These are phyloP conservation scores for Drosophila chauvacae DNA, from an alignment of 1,140 invertebrate species.

Conservation along the genomic window DNA sequence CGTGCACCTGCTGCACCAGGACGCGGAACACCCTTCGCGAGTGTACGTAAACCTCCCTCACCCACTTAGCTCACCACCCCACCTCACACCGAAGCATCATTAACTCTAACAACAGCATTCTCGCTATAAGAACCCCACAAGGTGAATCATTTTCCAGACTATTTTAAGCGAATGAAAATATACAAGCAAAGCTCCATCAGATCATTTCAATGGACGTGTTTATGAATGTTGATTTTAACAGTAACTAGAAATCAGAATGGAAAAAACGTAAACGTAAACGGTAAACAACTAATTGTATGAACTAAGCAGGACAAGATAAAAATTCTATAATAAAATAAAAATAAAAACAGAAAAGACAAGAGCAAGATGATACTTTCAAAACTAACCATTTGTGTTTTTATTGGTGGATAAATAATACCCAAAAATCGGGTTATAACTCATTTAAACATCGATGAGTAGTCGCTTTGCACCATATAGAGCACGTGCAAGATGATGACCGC, in stretches of 20 bases:
- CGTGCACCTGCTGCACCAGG: conserved; percentile 4
- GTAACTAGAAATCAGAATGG: conserved; percentile 65
- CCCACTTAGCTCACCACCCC: conserved; percentile 5
- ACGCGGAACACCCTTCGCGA: conserved; percentile 11
- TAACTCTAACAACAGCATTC: conserved; percentile 42
- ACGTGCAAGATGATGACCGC: conserved; percentile 23
- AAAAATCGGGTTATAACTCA: not conserved
- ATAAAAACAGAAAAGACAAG: conserved; percentile 58
- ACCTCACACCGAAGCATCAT: conserved; percentile 29
- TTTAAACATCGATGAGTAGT: conserved; percentile 29
- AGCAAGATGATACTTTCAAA: conserved; percentile 73
- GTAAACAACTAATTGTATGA: conserved; percentile 63
- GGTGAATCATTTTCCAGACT: conserved; percentile 43
- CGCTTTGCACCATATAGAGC: conserved; percentile 50
- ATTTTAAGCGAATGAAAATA: conserved; percentile 49
- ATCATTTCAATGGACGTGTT: conserved; percentile 78
- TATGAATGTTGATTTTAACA: conserved; percentile 76
- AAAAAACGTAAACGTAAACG: conserved; percentile 28
- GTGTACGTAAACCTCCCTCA: conserved; percentile 35
- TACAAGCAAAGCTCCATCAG: conserved; percentile 53
- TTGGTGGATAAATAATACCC: not conserved
- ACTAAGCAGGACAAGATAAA: conserved; percentile 71
- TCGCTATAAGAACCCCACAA: conserved; percentile 28
- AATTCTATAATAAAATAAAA: conserved; percentile 71
- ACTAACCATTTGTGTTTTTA: conserved; percentile 35